Conservation (phyloP, 2,888 invertebrate genomes). For the Erebia palarica region DNA sequence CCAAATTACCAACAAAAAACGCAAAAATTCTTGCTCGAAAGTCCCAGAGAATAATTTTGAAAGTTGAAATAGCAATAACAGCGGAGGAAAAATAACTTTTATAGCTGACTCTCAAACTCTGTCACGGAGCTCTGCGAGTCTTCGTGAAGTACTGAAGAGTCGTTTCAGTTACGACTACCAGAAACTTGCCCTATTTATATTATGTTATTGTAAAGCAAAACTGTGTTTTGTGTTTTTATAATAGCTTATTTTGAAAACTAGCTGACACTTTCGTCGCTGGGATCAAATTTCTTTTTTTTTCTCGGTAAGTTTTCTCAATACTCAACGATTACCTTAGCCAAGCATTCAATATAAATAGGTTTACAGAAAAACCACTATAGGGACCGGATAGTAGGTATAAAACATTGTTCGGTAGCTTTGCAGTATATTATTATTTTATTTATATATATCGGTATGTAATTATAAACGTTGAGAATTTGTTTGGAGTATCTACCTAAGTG, state of each 20-base stretch:
- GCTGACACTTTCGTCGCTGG: too few species aligned
- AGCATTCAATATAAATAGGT: too few species aligned
- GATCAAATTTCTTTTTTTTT: too few species aligned
- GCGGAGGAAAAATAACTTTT: slow-evolving; percentile 49
- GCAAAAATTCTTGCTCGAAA: slow-evolving; percentile 25
- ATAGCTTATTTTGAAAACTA: not conserved
- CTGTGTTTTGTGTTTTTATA: not conserved
- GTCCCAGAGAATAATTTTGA: slow-evolving; percentile 46
- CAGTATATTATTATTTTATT: too few species aligned
- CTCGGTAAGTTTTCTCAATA: too few species aligned
- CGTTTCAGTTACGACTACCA: slow-evolving; percentile 7
- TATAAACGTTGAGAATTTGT: too few species aligned
- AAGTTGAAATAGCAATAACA: slow-evolving; percentile 58
- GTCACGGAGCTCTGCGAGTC: slow-evolving; percentile 58
- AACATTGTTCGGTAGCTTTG: too few species aligned
- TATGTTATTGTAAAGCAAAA: not conserved
- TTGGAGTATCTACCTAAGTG: too few species aligned
- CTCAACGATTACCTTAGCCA: too few species aligned
- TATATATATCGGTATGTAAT: too few species aligned
- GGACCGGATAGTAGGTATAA: too few species aligned
- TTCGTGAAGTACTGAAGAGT: not conserved
- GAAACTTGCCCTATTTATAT: not conserved
- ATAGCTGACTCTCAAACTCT: slow-evolving; percentile 63
- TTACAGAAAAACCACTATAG: too few species aligned
- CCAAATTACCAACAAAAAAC: slow-evolving; percentile 1